Conservation (phyloP, 2,113 vertebrate genomes). For the Rhinogobius similis region DNA sequence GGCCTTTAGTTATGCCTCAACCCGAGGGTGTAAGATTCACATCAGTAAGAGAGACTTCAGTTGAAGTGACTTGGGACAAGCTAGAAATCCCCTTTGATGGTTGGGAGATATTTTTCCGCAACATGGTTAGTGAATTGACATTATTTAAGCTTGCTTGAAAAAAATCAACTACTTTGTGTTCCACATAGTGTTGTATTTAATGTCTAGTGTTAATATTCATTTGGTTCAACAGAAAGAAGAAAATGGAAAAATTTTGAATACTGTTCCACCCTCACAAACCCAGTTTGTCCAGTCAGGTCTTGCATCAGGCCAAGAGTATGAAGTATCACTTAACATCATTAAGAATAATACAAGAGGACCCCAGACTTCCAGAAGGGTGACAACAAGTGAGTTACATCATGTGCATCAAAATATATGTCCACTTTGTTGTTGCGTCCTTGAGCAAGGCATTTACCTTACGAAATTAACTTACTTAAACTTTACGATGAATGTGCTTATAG, state of each 20-base stretch:
- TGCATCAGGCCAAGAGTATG: constrained; percentile 90
- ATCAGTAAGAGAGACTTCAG: constrained; percentile 87
- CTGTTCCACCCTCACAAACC: constrained; percentile 81
- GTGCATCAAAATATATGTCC: not conserved
- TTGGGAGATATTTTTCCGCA: constrained; percentile 91
- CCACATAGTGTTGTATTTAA: not conserved
- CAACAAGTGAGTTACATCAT: constrained; percentile 80
- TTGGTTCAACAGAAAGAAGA: constrained; percentile 87
- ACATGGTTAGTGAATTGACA: constrained; percentile 78
- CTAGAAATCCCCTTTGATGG: constrained; percentile 87
- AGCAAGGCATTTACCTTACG: no score
- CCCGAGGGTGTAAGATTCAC: constrained; percentile 91
- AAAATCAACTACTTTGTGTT: not conserved
- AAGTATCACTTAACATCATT: constrained; percentile 87
- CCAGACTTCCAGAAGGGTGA: constrained; percentile 78
- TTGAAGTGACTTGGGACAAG: constrained; percentile 93
- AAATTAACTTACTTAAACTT: no score
- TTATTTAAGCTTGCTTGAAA: not conserved
- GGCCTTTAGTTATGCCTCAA: constrained; percentile 83
- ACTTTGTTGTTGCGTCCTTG: not conserved
- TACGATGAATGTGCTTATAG: no score
- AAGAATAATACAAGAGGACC: constrained; percentile 92
- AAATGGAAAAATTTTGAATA: constrained; percentile 85
- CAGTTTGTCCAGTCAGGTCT: constrained; percentile 87
- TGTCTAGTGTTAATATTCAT: not conserved